Base-by-base conservation (phyloP, 2,797 vertebrate genomes). In the Hippoglossus hippoglossus region DNA sequence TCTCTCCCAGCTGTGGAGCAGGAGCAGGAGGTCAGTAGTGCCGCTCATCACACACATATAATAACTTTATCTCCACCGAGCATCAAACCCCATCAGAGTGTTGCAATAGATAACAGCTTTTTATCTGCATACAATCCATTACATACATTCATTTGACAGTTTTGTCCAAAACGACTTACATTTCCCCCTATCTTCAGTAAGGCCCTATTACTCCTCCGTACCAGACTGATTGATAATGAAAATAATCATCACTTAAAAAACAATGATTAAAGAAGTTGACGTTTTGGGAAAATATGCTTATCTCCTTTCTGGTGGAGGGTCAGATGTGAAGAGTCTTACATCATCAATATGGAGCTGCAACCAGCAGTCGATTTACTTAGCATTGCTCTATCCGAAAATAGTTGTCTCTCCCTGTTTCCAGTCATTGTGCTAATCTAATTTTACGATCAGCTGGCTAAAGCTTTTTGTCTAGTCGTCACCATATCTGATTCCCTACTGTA, bases 1-100 rank as follows among this genome's bases (percentile, higher is more conserved):
- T 97, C n/a, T 96, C 96, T 47, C 94, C 96, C 58, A 97, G 91
- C 94, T 98, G 97, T 10, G 95, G 95, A 77, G 91, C 92, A 1
- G 92, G 89, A 80, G 92, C 74, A 51, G 94, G 91, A 96, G 94
- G 96, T 96, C 83, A 94, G 95, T 89, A 46, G 6, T 10, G 0
- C 16, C 28, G 10, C 10, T 57, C 24, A 52, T 34, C 49, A n/a
- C 51, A 65, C 24, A 67, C 25, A 47, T 39, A 39, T 39, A 39
- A 39, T 39, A 39, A 39, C 12, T 39, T 4, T 10, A 34, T 34
- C 31, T 34, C 9, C 9, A 7, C 31, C 31, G 36, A 39, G 36
- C 36, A 25, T 25, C 51, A 53, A 25, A 53, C 51, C 24, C 11
- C 21, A 12, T 24, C 53, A 34, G 16, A 10, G 10, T 19, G 8